These are phyloP conservation scores for Noctua janthe DNA, from an alignment of 2,888 invertebrate species.

Conservation along the genomic window DNA sequence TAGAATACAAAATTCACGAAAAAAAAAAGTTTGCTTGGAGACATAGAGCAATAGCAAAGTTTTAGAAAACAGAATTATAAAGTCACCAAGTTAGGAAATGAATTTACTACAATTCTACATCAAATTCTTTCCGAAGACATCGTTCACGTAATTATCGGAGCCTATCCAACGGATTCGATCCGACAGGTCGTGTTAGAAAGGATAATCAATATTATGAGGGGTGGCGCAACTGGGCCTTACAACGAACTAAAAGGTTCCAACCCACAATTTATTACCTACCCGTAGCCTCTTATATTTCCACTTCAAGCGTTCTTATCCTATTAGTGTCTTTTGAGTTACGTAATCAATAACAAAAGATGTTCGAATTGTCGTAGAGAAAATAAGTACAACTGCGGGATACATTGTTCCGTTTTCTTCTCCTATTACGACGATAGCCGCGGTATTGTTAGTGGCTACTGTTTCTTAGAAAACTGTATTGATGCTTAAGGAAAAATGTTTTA, in stretches of 20 bases:
- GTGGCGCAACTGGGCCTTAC: conserved; percentile 58
- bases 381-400: conserved; percentile 11
- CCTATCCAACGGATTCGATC: conserved; percentile 20
- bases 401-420: conserved; percentile 15
- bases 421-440: conserved; percentile 1
- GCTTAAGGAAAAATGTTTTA: neutral
- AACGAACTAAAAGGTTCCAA: conserved; percentile 60
- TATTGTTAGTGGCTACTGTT: conserved; percentile 8
- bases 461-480: conserved; percentile 3
- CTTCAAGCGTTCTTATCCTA: conserved; percentile 67
- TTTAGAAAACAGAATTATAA: neutral
- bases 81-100: neutral
- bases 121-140: conserved; percentile 30
- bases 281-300: conserved; percentile 62
- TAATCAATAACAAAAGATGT: conserved; percentile 63
- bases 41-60: neutral
- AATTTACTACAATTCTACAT: conserved; percentile 8
- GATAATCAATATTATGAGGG: conserved; percentile 67
- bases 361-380: conserved; percentile 36
- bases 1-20: neutral
- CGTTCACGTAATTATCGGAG: conserved; percentile 32
- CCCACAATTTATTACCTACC: conserved; percentile 62
- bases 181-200: conserved; percentile 38
- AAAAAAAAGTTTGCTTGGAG: neutral
- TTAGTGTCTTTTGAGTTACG: conserved; percentile 67